A percentile compares a stretch with the other conserved stretches of the same genome.
Evolutionary conservation across 2,797 vertebrate genomes (phyloP).

Genomic region (Streptopelia turtur): DNA sequence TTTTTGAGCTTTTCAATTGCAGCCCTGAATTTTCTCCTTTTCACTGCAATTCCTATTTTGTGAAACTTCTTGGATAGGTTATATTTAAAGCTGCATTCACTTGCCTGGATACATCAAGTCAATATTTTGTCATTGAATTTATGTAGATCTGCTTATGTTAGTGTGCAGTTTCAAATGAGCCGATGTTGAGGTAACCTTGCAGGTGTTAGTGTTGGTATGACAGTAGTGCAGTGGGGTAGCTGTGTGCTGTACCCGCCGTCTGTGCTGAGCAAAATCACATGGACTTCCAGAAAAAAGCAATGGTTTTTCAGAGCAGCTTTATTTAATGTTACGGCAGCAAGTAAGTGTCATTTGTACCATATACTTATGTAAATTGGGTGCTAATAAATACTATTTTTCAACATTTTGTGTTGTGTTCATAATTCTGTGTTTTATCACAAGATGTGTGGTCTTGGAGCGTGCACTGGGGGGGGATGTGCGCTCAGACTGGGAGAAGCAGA

Average conservation of each 20-base stretch:
- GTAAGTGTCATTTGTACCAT: slow-evolving; percentile 76
- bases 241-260: slow-evolving; percentile 49
- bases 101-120: slow-evolving; percentile 40
- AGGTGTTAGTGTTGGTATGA: slow-evolving; percentile 46
- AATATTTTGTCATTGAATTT: slow-evolving; percentile 51
- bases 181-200: slow-evolving; percentile 18
- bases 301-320: slow-evolving; percentile 73
- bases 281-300: slow-evolving; percentile 68
- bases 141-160: slow-evolving; percentile 33
- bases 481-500: too few species aligned
- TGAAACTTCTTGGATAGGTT: slow-evolving; percentile 46
- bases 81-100: slow-evolving; percentile 48
- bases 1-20: slow-evolving; percentile 34
- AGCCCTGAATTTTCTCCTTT: slow-evolving; percentile 47
- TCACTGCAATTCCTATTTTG: slow-evolving; percentile 31
- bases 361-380: slow-evolving; percentile 78
- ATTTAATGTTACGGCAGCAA: slow-evolving; percentile 74
- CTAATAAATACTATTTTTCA: slow-evolving; percentile 81
- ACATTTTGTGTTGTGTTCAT: slow-evolving; percentile 35
- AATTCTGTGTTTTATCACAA: not conserved
- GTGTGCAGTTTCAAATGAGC: slow-evolving; percentile 16
- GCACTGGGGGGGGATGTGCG: not conserved
- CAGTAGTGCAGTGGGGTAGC: slow-evolving; percentile 50
- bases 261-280: slow-evolving; percentile 66
- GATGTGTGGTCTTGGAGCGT: not conserved